These are phyloP conservation scores for Vanessa tameamea DNA, from an alignment of 1,140 invertebrate genomes.

Conservation along the genomic window DNA sequence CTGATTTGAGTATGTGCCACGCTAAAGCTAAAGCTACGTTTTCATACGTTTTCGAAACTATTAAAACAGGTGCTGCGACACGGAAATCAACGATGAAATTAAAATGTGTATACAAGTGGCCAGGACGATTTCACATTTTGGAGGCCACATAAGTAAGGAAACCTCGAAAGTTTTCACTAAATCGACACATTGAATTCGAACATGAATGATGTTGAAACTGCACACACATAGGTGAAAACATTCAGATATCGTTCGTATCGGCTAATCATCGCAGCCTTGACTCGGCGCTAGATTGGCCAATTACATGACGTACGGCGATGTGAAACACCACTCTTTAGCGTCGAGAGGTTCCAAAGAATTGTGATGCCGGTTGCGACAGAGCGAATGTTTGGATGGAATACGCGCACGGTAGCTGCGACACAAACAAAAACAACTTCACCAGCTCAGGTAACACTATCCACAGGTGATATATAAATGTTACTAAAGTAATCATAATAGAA, in stretches of 20 bases:
- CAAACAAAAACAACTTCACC: neutral
- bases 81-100: constrained; percentile 9
- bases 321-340: constrained; percentile 41
- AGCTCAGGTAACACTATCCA: neutral
- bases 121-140: constrained; percentile 8
- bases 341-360: constrained; percentile 40
- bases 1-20: constrained; percentile 54
- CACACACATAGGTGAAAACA: constrained; percentile 19
- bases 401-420: constrained; percentile 22
- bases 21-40: neutral
- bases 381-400: constrained; percentile 19
- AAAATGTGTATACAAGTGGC: neutral
- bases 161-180: constrained; percentile 14
- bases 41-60: constrained; percentile 1
- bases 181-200: constrained; percentile 4
- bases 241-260: constrained; percentile 31
- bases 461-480: neutral
- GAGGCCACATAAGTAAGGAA: neutral
- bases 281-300: constrained; percentile 40
- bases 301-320: constrained; percentile 31
- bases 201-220: constrained; percentile 19
- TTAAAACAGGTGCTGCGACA: constrained; percentile 16
- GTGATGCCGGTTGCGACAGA: constrained; percentile 41
- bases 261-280: constrained; percentile 47
- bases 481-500: neutral